Percentiles rank a stretch among this genome's conserved stretches.
These are phyloP conservation scores for Ganaspis brasiliensis DNA, from an alignment of 2,888 invertebrate species.

Conservation along the genomic window DNA sequence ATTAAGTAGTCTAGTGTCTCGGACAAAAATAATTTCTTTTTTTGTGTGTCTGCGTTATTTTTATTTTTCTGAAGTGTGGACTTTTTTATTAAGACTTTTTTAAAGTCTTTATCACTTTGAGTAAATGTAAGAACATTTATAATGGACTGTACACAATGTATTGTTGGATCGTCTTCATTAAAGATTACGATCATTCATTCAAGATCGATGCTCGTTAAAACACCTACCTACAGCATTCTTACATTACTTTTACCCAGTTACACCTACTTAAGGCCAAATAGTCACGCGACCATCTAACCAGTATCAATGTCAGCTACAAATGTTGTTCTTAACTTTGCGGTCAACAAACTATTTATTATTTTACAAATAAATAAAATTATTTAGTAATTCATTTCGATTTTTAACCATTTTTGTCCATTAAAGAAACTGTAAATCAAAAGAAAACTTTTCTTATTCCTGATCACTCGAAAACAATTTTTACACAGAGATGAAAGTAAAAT, in stretches of 20 bases:
- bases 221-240: slow-evolving; percentile 35
- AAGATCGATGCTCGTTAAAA: slow-evolving; percentile 16
- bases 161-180: not conserved
- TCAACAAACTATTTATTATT: slow-evolving; percentile 29
- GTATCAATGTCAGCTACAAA: slow-evolving; percentile 33
- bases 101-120: not conserved
- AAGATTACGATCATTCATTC: not conserved
- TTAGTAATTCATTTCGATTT: too few relatives aligned
- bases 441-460: not conserved
- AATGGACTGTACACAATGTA: not conserved
- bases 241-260: slow-evolving; percentile 32
- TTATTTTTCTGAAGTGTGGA: too few relatives aligned
- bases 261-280: slow-evolving; percentile 32
- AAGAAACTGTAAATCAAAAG: too few relatives aligned
- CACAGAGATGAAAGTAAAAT: too few relatives aligned
- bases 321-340: slow-evolving; percentile 22
- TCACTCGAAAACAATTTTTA: too few relatives aligned
- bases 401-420: too few relatives aligned
- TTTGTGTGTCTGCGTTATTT: too few relatives aligned
- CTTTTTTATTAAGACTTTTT: too few relatives aligned
- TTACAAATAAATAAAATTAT: slow-evolving; percentile 9
- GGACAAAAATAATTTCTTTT: too few relatives aligned
- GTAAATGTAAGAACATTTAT: not conserved
- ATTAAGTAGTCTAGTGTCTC: too few relatives aligned
- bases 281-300: slow-evolving; percentile 35